phyloP scores from a whole-genome alignment of 1,140 invertebrate species.

The Drosophila pandora region DNA sequence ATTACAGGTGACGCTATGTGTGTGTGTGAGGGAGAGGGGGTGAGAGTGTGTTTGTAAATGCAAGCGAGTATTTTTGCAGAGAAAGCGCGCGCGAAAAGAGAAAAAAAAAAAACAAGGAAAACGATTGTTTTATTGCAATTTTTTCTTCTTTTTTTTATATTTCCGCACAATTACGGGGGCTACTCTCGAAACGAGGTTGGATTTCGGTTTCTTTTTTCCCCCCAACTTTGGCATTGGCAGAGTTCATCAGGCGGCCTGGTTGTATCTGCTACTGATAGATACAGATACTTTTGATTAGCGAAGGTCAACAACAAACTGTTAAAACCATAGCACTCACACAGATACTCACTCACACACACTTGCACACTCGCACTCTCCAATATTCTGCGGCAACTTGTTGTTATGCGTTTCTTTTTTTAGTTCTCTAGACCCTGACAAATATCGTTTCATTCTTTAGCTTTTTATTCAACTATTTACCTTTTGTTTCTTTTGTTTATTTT shows the following conservation, averaged over 20 bases:
- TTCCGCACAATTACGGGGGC: conserved; percentile 15
- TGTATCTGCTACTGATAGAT: conserved; percentile 11
- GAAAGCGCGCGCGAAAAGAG: conserved; percentile 72
- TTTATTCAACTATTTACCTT: not conserved
- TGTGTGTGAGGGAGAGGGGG: not conserved
- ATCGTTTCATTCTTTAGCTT: not conserved
- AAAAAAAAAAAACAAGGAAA: conserved; percentile 24
- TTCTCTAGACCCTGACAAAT: not conserved
- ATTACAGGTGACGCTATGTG: conserved; percentile 24
- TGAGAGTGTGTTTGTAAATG: conserved; percentile 3
- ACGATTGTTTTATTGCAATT: conserved; percentile 8
- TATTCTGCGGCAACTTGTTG: conserved; percentile 20
- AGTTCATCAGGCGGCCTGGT: conserved; percentile 59
- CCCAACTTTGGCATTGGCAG: conserved; percentile 59
- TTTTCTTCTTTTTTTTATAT: conserved; percentile 6
- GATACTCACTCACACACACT: not conserved
- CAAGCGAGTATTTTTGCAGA: conserved; percentile 40
- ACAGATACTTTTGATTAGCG: conserved; percentile 56
- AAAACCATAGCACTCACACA: conserved; percentile 13
- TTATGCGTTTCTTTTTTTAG: conserved; percentile 6
- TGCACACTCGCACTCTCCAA: not conserved
- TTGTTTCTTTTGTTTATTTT: not conserved
- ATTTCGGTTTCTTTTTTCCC: conserved; percentile 3
- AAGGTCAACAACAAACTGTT: conserved; percentile 67
- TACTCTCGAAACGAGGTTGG: conserved; percentile 40